A percentile compares a stretch with the other conserved stretches of the same genome.
phyloP scores from a whole-genome alignment of 2,797 vertebrate genomes.

The Myripristis jacobus region DNA sequence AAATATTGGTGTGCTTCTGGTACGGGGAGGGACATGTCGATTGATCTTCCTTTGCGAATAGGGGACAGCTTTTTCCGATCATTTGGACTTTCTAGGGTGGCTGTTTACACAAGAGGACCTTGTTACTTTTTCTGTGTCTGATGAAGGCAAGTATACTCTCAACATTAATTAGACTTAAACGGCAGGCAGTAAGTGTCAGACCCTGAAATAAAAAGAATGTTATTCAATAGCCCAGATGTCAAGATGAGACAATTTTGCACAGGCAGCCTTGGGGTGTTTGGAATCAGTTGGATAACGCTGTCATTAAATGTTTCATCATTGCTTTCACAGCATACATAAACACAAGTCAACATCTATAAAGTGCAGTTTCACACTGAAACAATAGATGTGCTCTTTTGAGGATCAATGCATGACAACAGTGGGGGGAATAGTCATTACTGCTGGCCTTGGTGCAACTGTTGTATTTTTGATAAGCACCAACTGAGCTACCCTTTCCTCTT shows the following conservation, averaged over 20 bases:
- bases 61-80: conserved; percentile 7
- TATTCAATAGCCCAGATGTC: conserved; percentile 66
- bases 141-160: conserved; percentile 30
- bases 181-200: conserved; percentile 61
- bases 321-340: no score
- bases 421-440: no score
- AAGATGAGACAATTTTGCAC: conserved; percentile 68
- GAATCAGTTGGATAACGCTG: conserved; percentile 29
- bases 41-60: conserved; percentile 4
- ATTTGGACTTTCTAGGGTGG: conserved; percentile 13
- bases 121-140: conserved; percentile 39
- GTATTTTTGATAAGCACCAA: neutral
- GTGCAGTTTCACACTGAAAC: neutral
- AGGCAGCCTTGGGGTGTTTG: neutral
- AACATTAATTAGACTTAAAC: conserved; percentile 65
- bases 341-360: no score
- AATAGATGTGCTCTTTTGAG: no score
- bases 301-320: conserved; percentile 18
- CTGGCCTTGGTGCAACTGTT: neutral
- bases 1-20: neutral
- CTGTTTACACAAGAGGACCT: conserved; percentile 28
- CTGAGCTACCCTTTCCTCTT: neutral
- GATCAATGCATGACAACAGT: no score
- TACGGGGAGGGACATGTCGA: neutral
- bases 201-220: conserved; percentile 44